Evolutionary conservation across 2,113 vertebrate species (phyloP).

Genomic region (Myotis brandtii): DNA sequence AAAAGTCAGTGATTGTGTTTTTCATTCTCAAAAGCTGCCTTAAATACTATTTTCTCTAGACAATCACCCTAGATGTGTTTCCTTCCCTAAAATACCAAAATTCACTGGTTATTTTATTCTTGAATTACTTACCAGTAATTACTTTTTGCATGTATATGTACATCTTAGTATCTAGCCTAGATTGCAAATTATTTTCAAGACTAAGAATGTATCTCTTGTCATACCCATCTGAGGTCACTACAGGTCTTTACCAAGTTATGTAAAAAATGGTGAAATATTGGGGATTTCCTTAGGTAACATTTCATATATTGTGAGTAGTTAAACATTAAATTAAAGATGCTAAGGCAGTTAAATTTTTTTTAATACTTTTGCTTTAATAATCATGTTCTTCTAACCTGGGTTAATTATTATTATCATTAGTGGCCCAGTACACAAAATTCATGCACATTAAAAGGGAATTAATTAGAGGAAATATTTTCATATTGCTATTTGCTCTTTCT

Average conservation of each 20-base stretch:
- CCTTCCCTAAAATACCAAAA: not conserved
- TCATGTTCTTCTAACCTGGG: not conserved
- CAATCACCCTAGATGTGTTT: not conserved
- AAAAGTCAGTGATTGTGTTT: not conserved
- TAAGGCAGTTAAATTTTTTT: not conserved
- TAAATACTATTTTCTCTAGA: not conserved
- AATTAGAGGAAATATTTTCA: no score
- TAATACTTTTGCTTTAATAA: not conserved
- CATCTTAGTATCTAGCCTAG: not conserved
- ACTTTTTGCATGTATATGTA: not conserved
- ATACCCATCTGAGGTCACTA: not conserved
- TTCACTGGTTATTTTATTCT: not conserved
- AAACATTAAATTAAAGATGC: slow-evolving; percentile 7
- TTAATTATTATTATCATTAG: not conserved
- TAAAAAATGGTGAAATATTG: not conserved
- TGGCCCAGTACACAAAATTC: no score
- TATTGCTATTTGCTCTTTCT: no score
- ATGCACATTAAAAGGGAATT: no score
- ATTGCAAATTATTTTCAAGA: not conserved
- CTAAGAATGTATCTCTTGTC: not conserved
- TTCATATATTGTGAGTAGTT: not conserved
- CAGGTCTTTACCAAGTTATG: not conserved
- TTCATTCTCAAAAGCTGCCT: slow-evolving; percentile 12
- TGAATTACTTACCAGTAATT: not conserved
- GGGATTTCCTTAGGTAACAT: not conserved